Percentiles rank a stretch among this genome's conserved stretches.
Evolutionary conservation across 2,888 invertebrate species (phyloP).

Genomic region (Scrobipalpa costella): DNA sequence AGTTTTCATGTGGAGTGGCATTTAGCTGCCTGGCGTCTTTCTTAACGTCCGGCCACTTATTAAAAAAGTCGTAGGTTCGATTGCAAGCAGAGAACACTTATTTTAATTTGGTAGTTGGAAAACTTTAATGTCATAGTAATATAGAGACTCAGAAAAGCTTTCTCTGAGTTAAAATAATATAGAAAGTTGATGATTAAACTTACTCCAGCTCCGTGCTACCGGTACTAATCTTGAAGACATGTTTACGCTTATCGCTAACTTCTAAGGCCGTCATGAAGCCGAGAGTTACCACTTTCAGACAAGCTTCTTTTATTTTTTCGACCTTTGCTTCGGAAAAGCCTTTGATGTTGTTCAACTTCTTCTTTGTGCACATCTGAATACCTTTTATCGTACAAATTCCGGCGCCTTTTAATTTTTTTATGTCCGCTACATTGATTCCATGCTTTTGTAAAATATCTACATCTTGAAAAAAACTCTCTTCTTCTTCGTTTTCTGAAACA

Average conservation of each 20-base stretch:
- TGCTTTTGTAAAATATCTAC: conserved; percentile 84
- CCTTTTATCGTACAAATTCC: conserved; percentile 92
- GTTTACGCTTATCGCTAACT: conserved; percentile 86
- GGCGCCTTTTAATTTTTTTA: conserved; percentile 87
- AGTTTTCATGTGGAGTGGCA: no score
- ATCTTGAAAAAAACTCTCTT: conserved; percentile 87
- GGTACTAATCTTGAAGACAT: conserved; percentile 86
- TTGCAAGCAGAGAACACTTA: no score
- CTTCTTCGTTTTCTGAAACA: conserved; percentile 80
- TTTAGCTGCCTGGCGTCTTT: no score
- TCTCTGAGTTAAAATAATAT: background rate
- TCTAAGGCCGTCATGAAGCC: conserved; percentile 89
- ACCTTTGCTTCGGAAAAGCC: conserved; percentile 90
- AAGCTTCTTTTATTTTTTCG: conserved; percentile 89
- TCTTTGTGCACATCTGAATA: conserved; percentile 89
- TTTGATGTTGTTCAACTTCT: conserved; percentile 86
- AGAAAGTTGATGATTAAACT: conserved; percentile 49
- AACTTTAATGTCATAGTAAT: no score
- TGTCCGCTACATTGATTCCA: conserved; percentile 86
- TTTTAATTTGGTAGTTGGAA: no score
- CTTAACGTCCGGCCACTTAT: no score
- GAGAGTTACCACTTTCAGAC: conserved; percentile 82
- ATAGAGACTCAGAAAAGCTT: no score
- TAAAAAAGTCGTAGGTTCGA: no score
- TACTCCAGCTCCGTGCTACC: conserved; percentile 87